Evolutionary conservation across 2,797 vertebrate species (phyloP).

Genomic region (Simalia tracyae): DNA sequence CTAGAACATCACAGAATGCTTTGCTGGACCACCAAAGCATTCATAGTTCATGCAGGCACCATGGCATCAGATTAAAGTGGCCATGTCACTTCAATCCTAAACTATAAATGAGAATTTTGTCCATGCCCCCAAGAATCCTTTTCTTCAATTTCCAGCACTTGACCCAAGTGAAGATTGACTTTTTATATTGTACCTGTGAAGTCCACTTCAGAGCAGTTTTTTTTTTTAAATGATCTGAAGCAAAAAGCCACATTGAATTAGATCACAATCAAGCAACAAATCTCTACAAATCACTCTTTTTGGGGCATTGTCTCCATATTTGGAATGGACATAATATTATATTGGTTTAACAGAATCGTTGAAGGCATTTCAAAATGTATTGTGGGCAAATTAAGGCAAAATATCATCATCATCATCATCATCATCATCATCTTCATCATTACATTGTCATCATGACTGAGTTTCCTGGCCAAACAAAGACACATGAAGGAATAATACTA

Average conservation of each 20-base stretch:
- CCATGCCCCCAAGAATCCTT: neutral
- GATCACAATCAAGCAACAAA: neutral
- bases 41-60: neutral
- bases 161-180: neutral
- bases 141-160: neutral
- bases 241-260: neutral
- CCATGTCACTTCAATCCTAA: neutral
- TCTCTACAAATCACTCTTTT: neutral
- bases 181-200: neutral
- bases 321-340: neutral
- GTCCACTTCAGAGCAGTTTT: no score
- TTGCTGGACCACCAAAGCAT: neutral
- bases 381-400: neutral
- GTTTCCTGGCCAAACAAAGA: conserved; percentile 16
- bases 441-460: conserved; percentile 20
- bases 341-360: neutral
- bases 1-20: neutral
- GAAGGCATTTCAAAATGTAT: neutral
- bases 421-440: neutral
- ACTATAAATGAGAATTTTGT: neutral
- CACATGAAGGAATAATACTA: neutral
- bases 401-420: neutral
- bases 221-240: neutral
- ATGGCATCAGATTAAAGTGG: neutral
- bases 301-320: neutral